Evolutionary conservation across 2,113 vertebrate genomes (phyloP).

Genomic region (Lophura nycthemera): DNA sequence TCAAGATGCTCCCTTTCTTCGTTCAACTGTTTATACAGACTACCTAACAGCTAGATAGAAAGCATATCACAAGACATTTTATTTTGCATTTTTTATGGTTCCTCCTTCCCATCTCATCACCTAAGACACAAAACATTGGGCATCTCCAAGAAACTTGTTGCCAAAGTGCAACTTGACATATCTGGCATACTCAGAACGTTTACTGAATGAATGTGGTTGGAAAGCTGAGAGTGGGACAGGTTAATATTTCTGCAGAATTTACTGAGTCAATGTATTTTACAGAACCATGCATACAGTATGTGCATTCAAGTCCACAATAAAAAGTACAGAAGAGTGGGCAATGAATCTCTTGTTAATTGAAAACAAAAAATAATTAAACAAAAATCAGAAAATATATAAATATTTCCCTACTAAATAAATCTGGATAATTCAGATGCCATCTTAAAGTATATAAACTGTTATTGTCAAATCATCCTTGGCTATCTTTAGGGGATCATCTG

Average conservation of each 20-base stretch:
- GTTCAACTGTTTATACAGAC: background rate
- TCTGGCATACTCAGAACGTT: background rate
- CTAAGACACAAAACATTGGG: background rate
- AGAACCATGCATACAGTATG: background rate
- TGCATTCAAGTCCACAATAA: background rate
- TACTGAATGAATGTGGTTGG: background rate
- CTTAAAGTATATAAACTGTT: background rate
- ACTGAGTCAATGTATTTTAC: background rate
- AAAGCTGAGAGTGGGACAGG: background rate
- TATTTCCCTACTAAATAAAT: background rate
- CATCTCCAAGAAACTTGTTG: background rate
- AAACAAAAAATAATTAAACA: background rate
- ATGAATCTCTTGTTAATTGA: background rate
- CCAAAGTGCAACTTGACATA: background rate
- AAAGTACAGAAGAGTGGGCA: background rate
- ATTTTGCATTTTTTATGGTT: background rate
- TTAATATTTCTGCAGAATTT: background rate
- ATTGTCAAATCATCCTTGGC: background rate
- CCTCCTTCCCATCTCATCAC: background rate
- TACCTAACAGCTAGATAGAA: slow-evolving; percentile 1
- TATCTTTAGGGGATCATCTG: background rate
- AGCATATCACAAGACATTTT: background rate
- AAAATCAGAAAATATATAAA: background rate
- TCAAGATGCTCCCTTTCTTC: slow-evolving; percentile 58
- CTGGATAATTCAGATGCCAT: background rate